Conservation (phyloP, 2,888 invertebrate genomes). For the Deladenus siricidicola region DNA sequence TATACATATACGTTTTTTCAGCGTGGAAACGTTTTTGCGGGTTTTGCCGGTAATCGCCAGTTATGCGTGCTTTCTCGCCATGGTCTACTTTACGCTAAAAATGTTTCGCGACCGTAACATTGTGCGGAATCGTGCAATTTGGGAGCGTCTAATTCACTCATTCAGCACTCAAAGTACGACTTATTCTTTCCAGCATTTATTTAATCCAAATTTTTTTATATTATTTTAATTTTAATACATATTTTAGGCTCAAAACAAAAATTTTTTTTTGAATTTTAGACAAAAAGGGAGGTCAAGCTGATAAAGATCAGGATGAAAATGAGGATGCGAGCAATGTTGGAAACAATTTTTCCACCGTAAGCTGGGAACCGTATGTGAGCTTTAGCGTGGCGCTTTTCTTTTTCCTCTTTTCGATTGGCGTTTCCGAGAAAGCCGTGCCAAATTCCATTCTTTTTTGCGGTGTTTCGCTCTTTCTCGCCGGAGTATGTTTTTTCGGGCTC, state of each 20-base stretch:
- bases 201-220: no score
- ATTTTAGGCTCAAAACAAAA: no score
- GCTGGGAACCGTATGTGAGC: constrained; percentile 41
- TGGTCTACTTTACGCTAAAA: constrained; percentile 42
- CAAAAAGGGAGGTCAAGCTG: no score
- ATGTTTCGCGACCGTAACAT: constrained; percentile 34
- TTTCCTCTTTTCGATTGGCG: constrained; percentile 39
- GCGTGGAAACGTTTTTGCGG: constrained; percentile 31
- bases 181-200: no score
- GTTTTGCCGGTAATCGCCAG: constrained; percentile 32
- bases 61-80: constrained; percentile 36
- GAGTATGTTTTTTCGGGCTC: constrained; percentile 35
- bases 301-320: no score
- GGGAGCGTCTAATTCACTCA: constrained; percentile 29
- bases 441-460: constrained; percentile 39
- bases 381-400: constrained; percentile 34
- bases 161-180: no score
- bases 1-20: no score
- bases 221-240: no score
- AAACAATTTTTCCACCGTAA: constrained; percentile 22
- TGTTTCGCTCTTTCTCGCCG: constrained; percentile 31
- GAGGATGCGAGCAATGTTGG: neutral
- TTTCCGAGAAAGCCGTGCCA: constrained; percentile 34
- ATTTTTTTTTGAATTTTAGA: no score
- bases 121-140: constrained; percentile 21